Conservation (phyloP, 2,888 invertebrate genomes). For the Xylota sylvarum region DNA sequence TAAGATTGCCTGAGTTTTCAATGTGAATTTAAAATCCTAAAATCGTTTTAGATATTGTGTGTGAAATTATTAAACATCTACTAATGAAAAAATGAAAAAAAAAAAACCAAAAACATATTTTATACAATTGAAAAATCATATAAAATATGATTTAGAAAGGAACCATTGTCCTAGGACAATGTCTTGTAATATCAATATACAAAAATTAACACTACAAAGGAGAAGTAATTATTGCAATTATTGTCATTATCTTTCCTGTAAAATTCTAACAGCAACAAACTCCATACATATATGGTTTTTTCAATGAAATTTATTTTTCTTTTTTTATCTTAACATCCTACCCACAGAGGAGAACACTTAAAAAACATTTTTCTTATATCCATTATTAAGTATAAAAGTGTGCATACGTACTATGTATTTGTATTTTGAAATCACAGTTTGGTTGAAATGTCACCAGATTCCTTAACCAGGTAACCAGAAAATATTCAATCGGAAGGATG, state of each 20-base stretch:
- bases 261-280: background rate
- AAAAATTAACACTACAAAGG: slow-evolving; percentile 17
- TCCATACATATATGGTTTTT: slow-evolving; percentile 7
- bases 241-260: background rate
- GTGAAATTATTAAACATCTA: slow-evolving; percentile 64
- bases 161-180: background rate
- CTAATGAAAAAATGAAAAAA: slow-evolving; percentile 47
- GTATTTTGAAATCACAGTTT: slow-evolving; percentile 60
- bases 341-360: slow-evolving; percentile 29
- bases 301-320: slow-evolving; percentile 11
- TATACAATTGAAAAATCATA: slow-evolving; percentile 48
- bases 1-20: slow-evolving; percentile 59
- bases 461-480: slow-evolving; percentile 54
- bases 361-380: slow-evolving; percentile 51
- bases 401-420: slow-evolving; percentile 71
- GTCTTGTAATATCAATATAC: slow-evolving; percentile 15
- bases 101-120: slow-evolving; percentile 48
- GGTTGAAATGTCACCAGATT: slow-evolving; percentile 62
- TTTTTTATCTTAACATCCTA: slow-evolving; percentile 25
- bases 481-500: slow-evolving; percentile 55
- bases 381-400: slow-evolving; percentile 56
- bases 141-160: background rate
- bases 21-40: slow-evolving; percentile 61
- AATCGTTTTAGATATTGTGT: slow-evolving; percentile 63
- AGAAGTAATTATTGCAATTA: slow-evolving; percentile 20